A percentile compares a stretch with the other conserved stretches of the same genome.
These are phyloP conservation scores for Epizoanthus rinbou DNA, from an alignment of 92 coral and sea anemone genomes.

Conservation along the genomic window DNA sequence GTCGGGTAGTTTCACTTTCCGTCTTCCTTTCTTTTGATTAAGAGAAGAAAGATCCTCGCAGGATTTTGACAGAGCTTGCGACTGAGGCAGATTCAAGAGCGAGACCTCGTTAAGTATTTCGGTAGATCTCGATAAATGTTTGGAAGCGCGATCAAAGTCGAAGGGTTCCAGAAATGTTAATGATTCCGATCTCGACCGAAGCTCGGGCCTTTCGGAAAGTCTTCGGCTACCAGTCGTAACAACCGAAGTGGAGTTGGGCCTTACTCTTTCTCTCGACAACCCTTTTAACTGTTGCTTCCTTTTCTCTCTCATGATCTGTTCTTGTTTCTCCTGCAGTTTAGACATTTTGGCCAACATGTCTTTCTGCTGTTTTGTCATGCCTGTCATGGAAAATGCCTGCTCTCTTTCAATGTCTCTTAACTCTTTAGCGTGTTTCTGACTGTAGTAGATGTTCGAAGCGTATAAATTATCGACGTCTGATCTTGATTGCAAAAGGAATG, in stretches of 20 bases:
- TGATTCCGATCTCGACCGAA: conserved; percentile 71
- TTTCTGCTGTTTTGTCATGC: conserved; percentile 78
- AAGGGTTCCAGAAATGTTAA: conserved; percentile 73
- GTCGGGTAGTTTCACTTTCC: conserved; percentile 61
- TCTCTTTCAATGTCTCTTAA: conserved; percentile 75
- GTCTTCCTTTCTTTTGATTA: conserved; percentile 21
- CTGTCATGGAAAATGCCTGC: conserved; percentile 61
- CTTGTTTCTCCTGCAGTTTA: conserved; percentile 79
- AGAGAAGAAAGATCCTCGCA: conserved; percentile 75
- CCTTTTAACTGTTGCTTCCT: conserved; percentile 58
- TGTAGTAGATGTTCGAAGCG: conserved; percentile 93
- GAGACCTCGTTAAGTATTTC: conserved; percentile 55
- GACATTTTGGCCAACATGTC: conserved; percentile 83
- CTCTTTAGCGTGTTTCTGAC: conserved; percentile 87
- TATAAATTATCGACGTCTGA: conserved; percentile 88
- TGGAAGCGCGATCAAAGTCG: conserved; percentile 45
- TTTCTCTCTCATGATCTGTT: conserved; percentile 59
- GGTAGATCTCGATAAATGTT: conserved; percentile 67
- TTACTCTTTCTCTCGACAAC: conserved; percentile 41
- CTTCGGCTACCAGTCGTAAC: conserved; percentile 53
- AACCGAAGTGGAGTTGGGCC: conserved; percentile 88
- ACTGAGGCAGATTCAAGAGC: conserved; percentile 30
- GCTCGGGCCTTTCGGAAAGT: conserved; percentile 50
- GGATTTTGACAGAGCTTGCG: conserved; percentile 56
- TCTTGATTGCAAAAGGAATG: conserved; percentile 90